phyloP scores from a whole-genome alignment of 1,140 invertebrate genomes.

The Ceratosolen solmsi region DNA sequence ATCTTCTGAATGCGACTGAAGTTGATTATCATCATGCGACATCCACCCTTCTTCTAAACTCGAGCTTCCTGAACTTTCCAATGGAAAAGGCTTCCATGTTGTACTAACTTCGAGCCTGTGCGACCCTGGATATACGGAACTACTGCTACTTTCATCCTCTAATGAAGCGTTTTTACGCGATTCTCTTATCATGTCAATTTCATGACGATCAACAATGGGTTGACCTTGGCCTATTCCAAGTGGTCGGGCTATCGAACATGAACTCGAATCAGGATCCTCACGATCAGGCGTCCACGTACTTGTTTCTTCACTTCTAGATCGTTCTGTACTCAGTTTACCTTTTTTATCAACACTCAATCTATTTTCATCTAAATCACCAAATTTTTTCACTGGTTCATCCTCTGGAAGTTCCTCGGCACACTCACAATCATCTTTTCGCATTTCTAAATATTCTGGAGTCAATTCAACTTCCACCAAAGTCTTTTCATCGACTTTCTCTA shows the following conservation, averaged over 20 bases:
- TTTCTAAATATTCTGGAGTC: slow-evolving; percentile 70
- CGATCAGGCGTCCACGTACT: slow-evolving; percentile 71
- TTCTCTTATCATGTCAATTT: slow-evolving; percentile 66
- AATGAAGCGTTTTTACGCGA: slow-evolving; percentile 61
- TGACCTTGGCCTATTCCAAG: slow-evolving; percentile 81
- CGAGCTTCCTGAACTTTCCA: slow-evolving; percentile 85
- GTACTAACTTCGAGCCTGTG: slow-evolving; percentile 75
- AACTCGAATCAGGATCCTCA: slow-evolving; percentile 85
- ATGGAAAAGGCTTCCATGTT: slow-evolving; percentile 87
- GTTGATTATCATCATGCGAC: slow-evolving; percentile 79
- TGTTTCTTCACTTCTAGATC: slow-evolving; percentile 70
- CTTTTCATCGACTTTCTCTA: slow-evolving; percentile 71
- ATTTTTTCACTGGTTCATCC: slow-evolving; percentile 62
- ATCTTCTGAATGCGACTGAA: slow-evolving; percentile 74
- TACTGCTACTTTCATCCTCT: slow-evolving; percentile 79
- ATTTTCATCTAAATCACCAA: slow-evolving; percentile 53
- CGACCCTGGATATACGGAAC: slow-evolving; percentile 78
- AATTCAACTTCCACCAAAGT: slow-evolving; percentile 70
- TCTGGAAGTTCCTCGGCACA: slow-evolving; percentile 68
- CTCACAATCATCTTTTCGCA: slow-evolving; percentile 67
- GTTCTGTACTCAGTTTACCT: slow-evolving; percentile 66
- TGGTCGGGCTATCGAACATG: slow-evolving; percentile 84
- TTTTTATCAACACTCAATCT: slow-evolving; percentile 66
- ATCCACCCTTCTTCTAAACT: slow-evolving; percentile 87
- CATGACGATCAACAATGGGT: slow-evolving; percentile 68